Conservation (phyloP, 2,113 vertebrate species). For the Gallinago media region DNA sequence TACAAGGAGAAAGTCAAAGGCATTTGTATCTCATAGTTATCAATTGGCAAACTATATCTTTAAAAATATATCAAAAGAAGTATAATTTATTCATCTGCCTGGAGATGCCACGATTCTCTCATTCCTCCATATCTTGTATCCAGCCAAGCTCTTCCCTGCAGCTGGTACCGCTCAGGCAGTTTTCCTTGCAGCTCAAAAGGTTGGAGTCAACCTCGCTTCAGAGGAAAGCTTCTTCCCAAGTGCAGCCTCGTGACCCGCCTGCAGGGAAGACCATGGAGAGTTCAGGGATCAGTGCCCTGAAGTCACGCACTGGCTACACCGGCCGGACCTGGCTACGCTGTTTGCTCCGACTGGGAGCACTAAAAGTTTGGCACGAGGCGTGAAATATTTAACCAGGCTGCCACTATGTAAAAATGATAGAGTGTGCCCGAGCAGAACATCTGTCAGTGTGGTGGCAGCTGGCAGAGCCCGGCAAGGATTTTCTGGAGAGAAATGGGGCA, state of each 20-base stretch:
- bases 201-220: not conserved
- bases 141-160: not conserved
- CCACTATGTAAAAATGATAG: not conserved
- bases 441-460: slow-evolving; percentile 53
- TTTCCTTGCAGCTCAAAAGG: not conserved
- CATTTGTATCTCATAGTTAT: not conserved
- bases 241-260: not conserved
- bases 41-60: not conserved
- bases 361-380: not conserved
- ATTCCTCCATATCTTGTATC: not conserved
- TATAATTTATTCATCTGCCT: not conserved
- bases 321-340: not conserved
- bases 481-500: slow-evolving; percentile 23
- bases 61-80: slow-evolving; percentile 10
- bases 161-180: not conserved
- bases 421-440: slow-evolving; percentile 40
- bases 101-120: slow-evolving; percentile 1
- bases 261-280: rapidly evolving
- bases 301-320: not conserved
- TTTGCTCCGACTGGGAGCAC: not conserved
- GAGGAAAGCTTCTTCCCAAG: not conserved
- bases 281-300: rapidly evolving
- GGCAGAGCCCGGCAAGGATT: not conserved
- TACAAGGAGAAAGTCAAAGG: not conserved
- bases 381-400: not conserved